A percentile compares a stretch with the other conserved stretches of the same genome.
These are phyloP conservation scores for Anthophora plumipes DNA, from an alignment of 2,888 invertebrate species.

Conservation along the genomic window DNA sequence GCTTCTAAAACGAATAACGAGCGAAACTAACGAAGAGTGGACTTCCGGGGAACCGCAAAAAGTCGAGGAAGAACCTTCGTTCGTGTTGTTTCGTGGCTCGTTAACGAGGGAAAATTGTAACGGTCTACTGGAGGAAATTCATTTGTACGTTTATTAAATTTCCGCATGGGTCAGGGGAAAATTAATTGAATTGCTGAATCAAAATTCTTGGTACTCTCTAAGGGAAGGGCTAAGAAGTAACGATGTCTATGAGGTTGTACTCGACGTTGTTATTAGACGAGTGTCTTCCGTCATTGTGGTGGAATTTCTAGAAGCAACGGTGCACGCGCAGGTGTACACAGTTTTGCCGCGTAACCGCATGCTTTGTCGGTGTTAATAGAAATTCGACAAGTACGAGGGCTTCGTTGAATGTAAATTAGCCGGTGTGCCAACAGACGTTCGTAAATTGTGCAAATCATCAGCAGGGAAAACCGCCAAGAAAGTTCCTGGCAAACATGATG, in stretches of 20 bases:
- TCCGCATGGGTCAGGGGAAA: not conserved
- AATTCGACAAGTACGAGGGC: constrained; percentile 53
- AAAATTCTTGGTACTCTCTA: too few species aligned
- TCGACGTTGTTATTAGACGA: too few species aligned
- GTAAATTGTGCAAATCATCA: constrained; percentile 36
- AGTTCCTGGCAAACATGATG: constrained; percentile 39
- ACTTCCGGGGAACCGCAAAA: constrained; percentile 8
- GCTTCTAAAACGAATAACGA: constrained; percentile 46
- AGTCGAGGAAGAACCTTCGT: not conserved
- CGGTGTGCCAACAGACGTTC: constrained; percentile 16
- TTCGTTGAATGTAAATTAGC: constrained; percentile 51
- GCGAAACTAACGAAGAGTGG: constrained; percentile 38
- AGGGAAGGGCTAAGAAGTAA: too few species aligned
- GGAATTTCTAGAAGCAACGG: constrained; percentile 32
- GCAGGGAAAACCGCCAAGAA: constrained; percentile 43
- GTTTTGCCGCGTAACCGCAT: constrained; percentile 24
- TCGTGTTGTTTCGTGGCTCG: constrained; percentile 13
- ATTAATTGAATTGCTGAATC: not conserved
- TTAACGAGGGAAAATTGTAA: constrained; percentile 26
- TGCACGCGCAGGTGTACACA: constrained; percentile 10
- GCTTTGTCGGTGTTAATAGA: constrained; percentile 52
- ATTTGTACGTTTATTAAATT: constrained; percentile 4
- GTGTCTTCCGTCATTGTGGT: constrained; percentile 34
- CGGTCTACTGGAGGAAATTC: not conserved
- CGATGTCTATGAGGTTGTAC: too few species aligned